Conservation (phyloP, 2,797 vertebrate genomes). For the Onychomys torridus region DNA sequence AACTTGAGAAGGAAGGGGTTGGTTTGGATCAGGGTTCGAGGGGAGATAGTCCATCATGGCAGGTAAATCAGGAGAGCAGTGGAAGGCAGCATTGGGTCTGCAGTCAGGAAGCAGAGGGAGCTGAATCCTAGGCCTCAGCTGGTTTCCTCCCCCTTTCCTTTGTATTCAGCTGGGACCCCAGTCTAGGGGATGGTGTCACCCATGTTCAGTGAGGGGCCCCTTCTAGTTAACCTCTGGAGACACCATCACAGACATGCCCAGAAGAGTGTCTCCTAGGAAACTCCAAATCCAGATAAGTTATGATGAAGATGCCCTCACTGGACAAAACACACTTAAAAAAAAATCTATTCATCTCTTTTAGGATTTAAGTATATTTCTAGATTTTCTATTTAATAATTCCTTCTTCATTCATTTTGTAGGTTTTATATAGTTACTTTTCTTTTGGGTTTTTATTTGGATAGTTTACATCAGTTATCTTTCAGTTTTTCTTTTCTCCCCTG, state of each 20-base stretch:
- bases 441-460: not conserved
- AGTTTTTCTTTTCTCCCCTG: not conserved
- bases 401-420: not conserved
- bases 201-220: too few species aligned
- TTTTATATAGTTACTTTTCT: conserved; percentile 4
- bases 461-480: not conserved
- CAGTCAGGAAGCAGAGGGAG: too few species aligned
- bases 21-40: not conserved
- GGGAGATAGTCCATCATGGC: too few species aligned
- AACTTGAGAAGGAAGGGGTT: not conserved
- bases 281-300: not conserved
- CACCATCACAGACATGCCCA: too few species aligned
- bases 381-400: not conserved
- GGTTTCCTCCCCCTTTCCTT: too few species aligned
- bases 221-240: not conserved
- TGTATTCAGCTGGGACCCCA: too few species aligned
- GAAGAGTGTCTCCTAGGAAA: not conserved
- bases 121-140: too few species aligned
- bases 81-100: not conserved
- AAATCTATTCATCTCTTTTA: not conserved
- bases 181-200: too few species aligned
- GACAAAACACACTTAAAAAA: not conserved
- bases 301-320: not conserved
- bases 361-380: not conserved
- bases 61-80: not conserved